Conservation (phyloP, 2,797 vertebrate genomes). For the Sparidentex hasta region DNA sequence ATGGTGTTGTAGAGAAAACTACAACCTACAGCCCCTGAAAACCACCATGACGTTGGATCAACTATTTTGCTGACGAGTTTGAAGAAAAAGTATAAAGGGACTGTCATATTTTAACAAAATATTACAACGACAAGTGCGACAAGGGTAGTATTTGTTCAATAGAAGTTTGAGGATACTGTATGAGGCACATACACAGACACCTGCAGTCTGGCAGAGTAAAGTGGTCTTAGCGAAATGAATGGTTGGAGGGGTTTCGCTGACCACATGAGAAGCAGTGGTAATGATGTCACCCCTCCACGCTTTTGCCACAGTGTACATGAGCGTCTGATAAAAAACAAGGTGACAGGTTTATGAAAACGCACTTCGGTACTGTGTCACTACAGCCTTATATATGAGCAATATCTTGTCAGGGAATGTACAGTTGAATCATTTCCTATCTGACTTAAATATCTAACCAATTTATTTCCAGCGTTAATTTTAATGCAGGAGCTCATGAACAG, state of each 20-base stretch:
- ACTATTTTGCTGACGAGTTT: conserved; percentile 20
- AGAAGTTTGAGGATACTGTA: neutral
- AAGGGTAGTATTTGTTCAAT: neutral
- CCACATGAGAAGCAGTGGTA: neutral
- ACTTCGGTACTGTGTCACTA: neutral
- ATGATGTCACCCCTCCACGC: neutral
- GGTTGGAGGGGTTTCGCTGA: neutral
- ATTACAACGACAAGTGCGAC: neutral
- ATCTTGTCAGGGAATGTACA: neutral
- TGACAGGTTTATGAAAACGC: neutral
- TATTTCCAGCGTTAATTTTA: too few relatives aligned
- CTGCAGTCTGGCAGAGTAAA: too few relatives aligned
- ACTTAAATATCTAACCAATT: neutral
- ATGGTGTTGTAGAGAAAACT: conserved; percentile 4
- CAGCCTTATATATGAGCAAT: too few relatives aligned
- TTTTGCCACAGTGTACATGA: too few relatives aligned
- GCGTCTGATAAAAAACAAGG: neutral
- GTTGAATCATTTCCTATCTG: neutral
- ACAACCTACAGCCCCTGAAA: neutral
- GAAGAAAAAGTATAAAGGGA: neutral
- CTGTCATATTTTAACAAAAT: neutral
- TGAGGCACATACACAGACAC: neutral
- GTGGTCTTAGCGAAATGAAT: neutral
- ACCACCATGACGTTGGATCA: neutral
- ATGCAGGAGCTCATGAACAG: neutral